phyloP scores from a whole-genome alignment of 1,140 invertebrate species.

The Pogonomyrmex californicus region DNA sequence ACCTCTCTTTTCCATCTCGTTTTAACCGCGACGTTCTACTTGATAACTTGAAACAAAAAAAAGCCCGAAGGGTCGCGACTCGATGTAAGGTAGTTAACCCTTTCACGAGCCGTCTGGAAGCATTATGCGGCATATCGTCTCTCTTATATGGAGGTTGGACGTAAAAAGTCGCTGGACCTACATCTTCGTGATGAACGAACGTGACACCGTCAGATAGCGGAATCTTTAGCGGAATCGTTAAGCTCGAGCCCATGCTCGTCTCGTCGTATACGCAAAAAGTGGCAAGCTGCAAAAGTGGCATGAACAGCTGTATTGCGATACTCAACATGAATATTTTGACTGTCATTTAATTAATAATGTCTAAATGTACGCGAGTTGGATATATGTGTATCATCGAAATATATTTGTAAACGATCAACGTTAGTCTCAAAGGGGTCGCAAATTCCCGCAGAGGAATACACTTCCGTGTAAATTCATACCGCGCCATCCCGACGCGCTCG shows the following conservation, averaged over 20 bases:
- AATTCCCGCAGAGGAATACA: not conserved
- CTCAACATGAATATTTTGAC: not conserved
- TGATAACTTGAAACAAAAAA: slow-evolving; percentile 23
- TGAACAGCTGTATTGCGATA: not conserved
- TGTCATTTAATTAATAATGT: not conserved
- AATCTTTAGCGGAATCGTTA: slow-evolving; percentile 24
- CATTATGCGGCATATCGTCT: slow-evolving; percentile 74
- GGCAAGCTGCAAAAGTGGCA: not conserved
- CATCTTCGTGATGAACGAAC: slow-evolving; percentile 67
- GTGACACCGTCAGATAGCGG: slow-evolving; percentile 49
- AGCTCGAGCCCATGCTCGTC: not conserved
- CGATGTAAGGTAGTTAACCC: slow-evolving; percentile 62
- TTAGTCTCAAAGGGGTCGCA: not conserved
- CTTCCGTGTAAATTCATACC: slow-evolving; percentile 41
- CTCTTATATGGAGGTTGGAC: slow-evolving; percentile 79
- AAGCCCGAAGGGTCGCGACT: slow-evolving; percentile 23
- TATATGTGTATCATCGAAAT: not conserved
- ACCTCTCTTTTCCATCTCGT: not conserved
- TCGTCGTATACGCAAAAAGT: not conserved
- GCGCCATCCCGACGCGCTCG: not conserved
- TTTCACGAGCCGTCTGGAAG: slow-evolving; percentile 53
- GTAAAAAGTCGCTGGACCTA: slow-evolving; percentile 81
- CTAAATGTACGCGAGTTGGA: not conserved
- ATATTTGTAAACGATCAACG: not conserved
- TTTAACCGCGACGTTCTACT: not conserved